Evolutionary conservation across 2,797 vertebrate species (phyloP), one percentile per base, ranked within the genome.

Genomic region (Cirrhinus mrigala): DNA sequence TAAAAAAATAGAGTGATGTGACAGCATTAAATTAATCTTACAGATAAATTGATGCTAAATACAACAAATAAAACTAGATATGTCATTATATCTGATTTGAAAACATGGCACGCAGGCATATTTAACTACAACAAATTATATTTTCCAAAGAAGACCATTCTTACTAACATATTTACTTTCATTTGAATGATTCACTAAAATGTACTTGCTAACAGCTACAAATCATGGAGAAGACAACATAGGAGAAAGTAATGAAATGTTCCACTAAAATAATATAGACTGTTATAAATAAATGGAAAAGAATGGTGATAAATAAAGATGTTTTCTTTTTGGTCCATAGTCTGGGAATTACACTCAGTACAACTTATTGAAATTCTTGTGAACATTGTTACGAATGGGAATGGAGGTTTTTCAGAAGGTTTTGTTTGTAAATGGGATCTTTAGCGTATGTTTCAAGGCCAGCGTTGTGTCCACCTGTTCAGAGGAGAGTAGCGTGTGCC

Each of bases 401-500:
- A 33, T 66, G 64, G 7, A 33, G 64, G 1, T 24, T 66, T 82
- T 11, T 94, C 88, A 93, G 88, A 93, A 91, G 73, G 91, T 56
- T 60, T 93, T 95, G 71, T 58, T 89, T 66, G 77, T 89, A 4
- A 96, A 89, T 3, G 96, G 93, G 12, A 96, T 91, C 89, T 86
- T 95, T 73, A 94, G 91, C 18, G 87, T 88, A 86, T 88, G 87
- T 44, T 96, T 97, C n/a, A 96, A 91, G 10, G 69, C 90, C 87
- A 98, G 92, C 7, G 93, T 92, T 62, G 91, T 88, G 93, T 98
- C 96, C 37, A 98, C 96, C 86, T 97, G 96, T 1, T 96, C 89
- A 0, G 95, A 91, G 0, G 95, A 92, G 81, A 94, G 95, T 87
- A 99, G 94, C 29, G 50, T 92, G 94, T 99, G 97, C 98, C 98